Evolutionary conservation across 2,113 vertebrate species (phyloP).

Genomic region (Columbina picui): DNA sequence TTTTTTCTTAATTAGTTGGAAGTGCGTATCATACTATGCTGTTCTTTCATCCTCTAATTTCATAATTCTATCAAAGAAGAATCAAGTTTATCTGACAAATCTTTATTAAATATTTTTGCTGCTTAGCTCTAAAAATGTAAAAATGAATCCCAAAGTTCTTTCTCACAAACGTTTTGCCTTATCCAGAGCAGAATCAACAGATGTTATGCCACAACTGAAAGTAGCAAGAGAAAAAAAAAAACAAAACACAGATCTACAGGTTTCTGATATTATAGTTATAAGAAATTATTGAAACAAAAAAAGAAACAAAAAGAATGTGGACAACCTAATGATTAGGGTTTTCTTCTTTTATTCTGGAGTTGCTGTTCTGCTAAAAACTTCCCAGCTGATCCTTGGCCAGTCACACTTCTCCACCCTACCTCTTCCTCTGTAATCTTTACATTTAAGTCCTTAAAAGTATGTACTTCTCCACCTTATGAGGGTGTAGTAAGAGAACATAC

Average conservation of each 20-base stretch:
- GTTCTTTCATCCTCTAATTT: constrained; percentile 14
- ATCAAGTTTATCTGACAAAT: not conserved
- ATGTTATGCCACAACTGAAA: not conserved
- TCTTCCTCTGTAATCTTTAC: not conserved
- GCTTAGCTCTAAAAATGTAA: not conserved
- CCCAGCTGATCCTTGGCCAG: not conserved
- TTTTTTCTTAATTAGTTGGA: constrained; percentile 44
- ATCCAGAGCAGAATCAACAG: not conserved
- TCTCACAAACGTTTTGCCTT: not conserved
- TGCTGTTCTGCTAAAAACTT: not conserved
- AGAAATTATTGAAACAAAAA: not conserved
- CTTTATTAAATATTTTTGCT: not conserved
- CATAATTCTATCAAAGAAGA: constrained; percentile 23
- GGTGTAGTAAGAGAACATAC: not conserved
- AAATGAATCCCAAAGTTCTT: not conserved
- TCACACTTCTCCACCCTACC: accelerated
- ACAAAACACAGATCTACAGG: not conserved
- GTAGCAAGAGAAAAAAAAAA: not conserved
- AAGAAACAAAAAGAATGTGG: not conserved
- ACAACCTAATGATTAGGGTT: not conserved
- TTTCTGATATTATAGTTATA: not conserved
- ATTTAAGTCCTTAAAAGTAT: not conserved
- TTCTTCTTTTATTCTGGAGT: not conserved
- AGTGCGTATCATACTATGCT: not conserved
- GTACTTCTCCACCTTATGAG: not conserved